phyloP scores from a whole-genome alignment of 2,113 vertebrate species.

The Pseudois nayaur region DNA sequence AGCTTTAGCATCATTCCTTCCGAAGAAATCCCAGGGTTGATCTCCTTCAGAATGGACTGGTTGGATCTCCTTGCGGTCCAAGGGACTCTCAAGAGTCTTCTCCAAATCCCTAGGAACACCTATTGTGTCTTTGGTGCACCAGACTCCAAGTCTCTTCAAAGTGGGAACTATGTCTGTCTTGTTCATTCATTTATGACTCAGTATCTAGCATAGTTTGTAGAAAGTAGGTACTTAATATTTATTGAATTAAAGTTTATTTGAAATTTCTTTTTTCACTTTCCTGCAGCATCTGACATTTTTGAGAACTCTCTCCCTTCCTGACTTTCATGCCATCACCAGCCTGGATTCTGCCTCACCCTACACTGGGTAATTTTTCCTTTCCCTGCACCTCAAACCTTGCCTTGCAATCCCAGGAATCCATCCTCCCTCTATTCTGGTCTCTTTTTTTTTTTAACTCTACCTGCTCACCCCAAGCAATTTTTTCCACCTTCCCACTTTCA shows the following conservation, averaged over 20 bases:
- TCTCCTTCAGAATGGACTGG: too few species aligned
- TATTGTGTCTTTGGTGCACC: background rate
- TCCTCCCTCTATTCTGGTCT: background rate
- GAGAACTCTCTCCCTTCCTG: background rate
- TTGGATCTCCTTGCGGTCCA: too few species aligned
- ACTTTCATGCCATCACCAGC: background rate
- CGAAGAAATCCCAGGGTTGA: too few species aligned
- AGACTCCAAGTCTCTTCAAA: background rate
- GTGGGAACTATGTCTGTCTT: background rate
- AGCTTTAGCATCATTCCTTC: too few species aligned
- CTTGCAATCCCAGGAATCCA: background rate
- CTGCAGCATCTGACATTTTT: background rate
- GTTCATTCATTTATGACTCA: background rate
- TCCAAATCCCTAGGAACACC: background rate
- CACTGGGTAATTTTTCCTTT: background rate
- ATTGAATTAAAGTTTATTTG: background rate
- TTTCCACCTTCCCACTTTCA: background rate
- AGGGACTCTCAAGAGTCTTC: too few species aligned
- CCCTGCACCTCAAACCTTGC: background rate
- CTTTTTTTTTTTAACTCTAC: background rate
- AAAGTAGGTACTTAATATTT: background rate
- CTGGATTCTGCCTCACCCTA: background rate
- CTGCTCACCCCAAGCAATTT: background rate
- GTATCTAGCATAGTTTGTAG: background rate
- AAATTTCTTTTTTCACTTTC: background rate